These are phyloP conservation scores for Pandion haliaetus DNA, from an alignment of 2,113 vertebrate genomes.

Conservation along the genomic window DNA sequence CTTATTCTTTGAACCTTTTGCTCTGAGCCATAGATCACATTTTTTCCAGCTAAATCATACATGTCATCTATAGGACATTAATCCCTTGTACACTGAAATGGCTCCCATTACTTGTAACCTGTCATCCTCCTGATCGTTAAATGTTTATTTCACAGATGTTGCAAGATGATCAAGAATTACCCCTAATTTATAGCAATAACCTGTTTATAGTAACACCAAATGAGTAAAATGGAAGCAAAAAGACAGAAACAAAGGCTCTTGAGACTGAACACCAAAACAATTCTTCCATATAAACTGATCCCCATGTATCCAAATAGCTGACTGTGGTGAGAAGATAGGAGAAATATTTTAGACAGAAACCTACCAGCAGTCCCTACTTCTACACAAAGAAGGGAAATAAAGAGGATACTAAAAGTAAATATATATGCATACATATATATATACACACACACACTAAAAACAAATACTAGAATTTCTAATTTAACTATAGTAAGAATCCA, in stretches of 20 bases:
- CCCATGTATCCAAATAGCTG: background rate
- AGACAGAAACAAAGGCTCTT: background rate
- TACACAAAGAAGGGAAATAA: background rate
- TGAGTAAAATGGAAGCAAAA: background rate
- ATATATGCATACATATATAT: background rate
- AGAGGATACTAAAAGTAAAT: background rate
- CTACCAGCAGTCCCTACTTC: background rate
- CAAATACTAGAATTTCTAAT: background rate
- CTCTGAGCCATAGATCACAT: rapidly evolving
- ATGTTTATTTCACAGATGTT: background rate
- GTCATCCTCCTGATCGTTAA: background rate
- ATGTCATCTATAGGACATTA: background rate
- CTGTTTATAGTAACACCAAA: background rate
- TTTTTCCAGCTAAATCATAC: background rate
- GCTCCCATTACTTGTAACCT: background rate
- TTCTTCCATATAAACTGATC: background rate
- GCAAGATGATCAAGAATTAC: background rate
- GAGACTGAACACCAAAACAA: background rate
- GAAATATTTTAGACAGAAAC: too few species aligned
- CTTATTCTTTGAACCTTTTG: background rate
- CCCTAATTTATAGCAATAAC: background rate
- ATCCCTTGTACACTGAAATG: background rate
- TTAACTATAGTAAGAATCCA: background rate
- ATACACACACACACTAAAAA: background rate
- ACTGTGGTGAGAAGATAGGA: background rate